phyloP scores from a whole-genome alignment of 2,888 invertebrate species.

The Drosophila mayaguana region DNA sequence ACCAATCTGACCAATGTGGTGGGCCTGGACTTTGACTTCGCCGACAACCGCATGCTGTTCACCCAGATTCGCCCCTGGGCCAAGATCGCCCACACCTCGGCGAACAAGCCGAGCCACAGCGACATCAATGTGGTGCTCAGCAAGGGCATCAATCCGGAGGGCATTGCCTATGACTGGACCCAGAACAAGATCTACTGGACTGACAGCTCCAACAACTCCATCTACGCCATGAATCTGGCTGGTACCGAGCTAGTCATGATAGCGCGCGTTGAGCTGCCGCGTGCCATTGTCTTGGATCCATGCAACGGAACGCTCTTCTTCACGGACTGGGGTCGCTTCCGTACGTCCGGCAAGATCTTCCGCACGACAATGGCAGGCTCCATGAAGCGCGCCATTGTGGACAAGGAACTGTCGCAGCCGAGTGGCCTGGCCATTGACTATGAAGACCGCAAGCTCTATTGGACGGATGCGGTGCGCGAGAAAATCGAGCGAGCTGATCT shows the following conservation, averaged over 20 bases:
- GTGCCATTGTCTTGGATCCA: slow-evolving; percentile 98
- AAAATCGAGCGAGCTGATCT: slow-evolving; percentile 97
- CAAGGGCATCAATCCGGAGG: slow-evolving; percentile 95
- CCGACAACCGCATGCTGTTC: slow-evolving; percentile 94
- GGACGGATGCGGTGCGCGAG: slow-evolving; percentile 98
- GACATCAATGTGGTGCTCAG: slow-evolving; percentile 89
- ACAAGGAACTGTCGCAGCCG: slow-evolving; percentile 96
- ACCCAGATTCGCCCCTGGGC: slow-evolving; percentile 97
- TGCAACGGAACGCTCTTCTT: slow-evolving; percentile 98
- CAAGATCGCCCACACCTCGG: slow-evolving; percentile 92
- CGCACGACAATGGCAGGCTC: slow-evolving; percentile 98
- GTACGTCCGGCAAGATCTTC: slow-evolving; percentile 96
- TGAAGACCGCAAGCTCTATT: slow-evolving; percentile 96
- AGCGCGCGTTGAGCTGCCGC: slow-evolving; percentile 95
- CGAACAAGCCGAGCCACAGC: slow-evolving; percentile 88
- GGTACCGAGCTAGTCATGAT: slow-evolving; percentile 96
- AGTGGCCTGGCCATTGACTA: slow-evolving; percentile 98
- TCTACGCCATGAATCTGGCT: slow-evolving; percentile 97
- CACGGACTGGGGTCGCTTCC: slow-evolving; percentile 98
- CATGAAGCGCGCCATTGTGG: slow-evolving; percentile 93
- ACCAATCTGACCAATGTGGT: slow-evolving; percentile 96
- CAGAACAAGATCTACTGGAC: slow-evolving; percentile 99
- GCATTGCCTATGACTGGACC: slow-evolving; percentile 98
- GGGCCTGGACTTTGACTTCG: slow-evolving; percentile 97
- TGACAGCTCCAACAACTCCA: slow-evolving; percentile 96